phyloP scores from a whole-genome alignment of 2,797 vertebrate genomes.

The Diceros bicornis region DNA sequence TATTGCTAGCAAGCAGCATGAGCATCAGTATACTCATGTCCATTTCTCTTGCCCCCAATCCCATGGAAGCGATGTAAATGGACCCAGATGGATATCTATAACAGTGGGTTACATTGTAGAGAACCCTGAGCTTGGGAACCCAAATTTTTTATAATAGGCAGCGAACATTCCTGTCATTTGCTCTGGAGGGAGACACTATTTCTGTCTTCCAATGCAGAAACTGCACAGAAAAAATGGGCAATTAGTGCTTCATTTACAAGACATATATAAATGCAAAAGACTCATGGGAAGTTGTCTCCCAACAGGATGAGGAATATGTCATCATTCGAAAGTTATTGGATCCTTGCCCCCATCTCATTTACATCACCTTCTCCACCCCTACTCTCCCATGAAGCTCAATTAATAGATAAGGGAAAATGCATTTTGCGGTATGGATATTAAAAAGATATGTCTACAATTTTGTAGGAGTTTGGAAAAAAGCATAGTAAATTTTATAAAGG shows the following conservation, averaged over 20 bases:
- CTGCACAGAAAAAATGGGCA: neutral
- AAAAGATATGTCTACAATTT: neutral
- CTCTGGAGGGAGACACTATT: neutral
- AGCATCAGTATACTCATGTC: neutral
- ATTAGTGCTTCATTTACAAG: neutral
- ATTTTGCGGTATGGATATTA: neutral
- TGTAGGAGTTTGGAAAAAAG: neutral
- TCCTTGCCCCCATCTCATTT: neutral
- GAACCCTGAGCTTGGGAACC: neutral
- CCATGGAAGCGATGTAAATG: neutral
- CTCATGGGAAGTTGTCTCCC: neutral
- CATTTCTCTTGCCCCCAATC: neutral
- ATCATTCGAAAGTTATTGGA: neutral
- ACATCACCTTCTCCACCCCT: neutral
- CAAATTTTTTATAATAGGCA: neutral
- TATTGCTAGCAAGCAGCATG: neutral
- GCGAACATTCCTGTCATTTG: neutral
- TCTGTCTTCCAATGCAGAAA: neutral
- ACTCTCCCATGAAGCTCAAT: neutral
- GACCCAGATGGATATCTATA: neutral
- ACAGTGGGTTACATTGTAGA: neutral
- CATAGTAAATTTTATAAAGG: neutral
- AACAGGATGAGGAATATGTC: neutral
- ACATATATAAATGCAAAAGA: neutral
- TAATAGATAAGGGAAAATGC: neutral